Evolutionary conservation across 2,888 invertebrate genomes (phyloP), one percentile per base, ranked within the genome.

Genomic region (Ochropleura leucogaster): DNA sequence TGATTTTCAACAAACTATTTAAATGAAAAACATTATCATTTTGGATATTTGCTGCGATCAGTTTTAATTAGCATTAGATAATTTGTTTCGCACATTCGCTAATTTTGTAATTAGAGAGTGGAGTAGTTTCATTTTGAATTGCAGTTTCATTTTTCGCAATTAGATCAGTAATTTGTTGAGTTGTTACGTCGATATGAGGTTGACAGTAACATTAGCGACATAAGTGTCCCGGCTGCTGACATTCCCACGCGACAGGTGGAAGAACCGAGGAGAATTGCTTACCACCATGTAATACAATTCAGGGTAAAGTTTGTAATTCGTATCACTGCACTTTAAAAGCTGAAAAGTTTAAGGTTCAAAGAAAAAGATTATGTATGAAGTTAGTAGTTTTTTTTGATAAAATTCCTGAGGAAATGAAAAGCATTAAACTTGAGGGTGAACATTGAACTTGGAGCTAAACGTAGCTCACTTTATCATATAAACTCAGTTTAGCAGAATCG

Each of bases 1-100:
- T 90, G 89, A 89, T 92, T 91, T 89, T 90, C 87, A 86, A 88
- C 88, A 90, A 90, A 90, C 85, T 91, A 89, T 89, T 90, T 88
- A 91, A 89, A 88, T 79, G 78, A 75, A 72, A 83, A 72, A 69
- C 74, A 88, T 84, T 87, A 84, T 71, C 68, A 82, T 88, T 82
- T 81, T 82, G 66, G 72, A 74, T 71, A 82, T 74, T 74, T 69
- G 55, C 74, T 18, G 74, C 67, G 72, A 84, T 74, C 73, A 68
- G 44, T 80, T 83, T 75, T 81, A 81, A 79, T 86, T 85, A 69
- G 82, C 72, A 85, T 85, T 77, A 82, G 76, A 72, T 82, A 72
- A 85, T 82, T 69, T 42, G 63, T 85, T 82, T 68, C 69, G 77
- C 78, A 82, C 68, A 76, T 75, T 82, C 69, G 62, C 78, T 44